A percentile compares a stretch with the other conserved stretches of the same genome.
phyloP scores from a whole-genome alignment of 2,113 vertebrate genomes.

The Bufo bufo region DNA sequence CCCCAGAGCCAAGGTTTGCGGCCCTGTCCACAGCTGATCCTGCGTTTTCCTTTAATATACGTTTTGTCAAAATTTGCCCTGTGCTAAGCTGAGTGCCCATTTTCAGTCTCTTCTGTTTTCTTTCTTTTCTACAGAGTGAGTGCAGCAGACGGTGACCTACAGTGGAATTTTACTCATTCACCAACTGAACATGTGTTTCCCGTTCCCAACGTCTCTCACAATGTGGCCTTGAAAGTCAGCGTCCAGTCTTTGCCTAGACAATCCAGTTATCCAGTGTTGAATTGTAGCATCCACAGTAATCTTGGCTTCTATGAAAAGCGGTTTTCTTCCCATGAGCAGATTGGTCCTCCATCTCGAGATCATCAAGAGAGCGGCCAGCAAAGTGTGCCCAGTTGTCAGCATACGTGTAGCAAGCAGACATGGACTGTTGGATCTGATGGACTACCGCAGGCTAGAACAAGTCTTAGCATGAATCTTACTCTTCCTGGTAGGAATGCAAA shows the following conservation, averaged over 20 bases:
- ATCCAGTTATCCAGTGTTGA: constrained; percentile 89
- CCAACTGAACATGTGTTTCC: constrained; percentile 95
- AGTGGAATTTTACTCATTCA: constrained; percentile 92
- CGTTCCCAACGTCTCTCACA: constrained; percentile 93
- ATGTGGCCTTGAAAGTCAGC: constrained; percentile 92
- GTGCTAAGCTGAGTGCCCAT: background rate
- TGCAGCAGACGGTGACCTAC: constrained; percentile 89
- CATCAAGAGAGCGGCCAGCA: constrained; percentile 66
- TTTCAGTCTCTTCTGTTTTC: background rate
- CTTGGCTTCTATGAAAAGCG: constrained; percentile 81
- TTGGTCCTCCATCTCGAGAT: constrained; percentile 62
- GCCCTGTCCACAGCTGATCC: too few relatives aligned
- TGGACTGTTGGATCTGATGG: constrained; percentile 73
- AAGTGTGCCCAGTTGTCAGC: constrained; percentile 72
- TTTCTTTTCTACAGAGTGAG: constrained; percentile 83
- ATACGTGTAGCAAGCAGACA: constrained; percentile 73
- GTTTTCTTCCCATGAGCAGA: constrained; percentile 67
- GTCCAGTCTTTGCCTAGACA: constrained; percentile 97
- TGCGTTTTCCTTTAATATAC: too few relatives aligned
- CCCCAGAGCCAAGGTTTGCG: too few relatives aligned
- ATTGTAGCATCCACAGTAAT: constrained; percentile 93
- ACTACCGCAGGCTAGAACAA: constrained; percentile 68
- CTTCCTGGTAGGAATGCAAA: constrained; percentile 79
- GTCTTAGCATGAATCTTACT: constrained; percentile 71
- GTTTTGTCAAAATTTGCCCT: too few relatives aligned